Evolutionary conservation across 2,113 vertebrate species (phyloP).

Genomic region (Mesitornis unicolor): DNA sequence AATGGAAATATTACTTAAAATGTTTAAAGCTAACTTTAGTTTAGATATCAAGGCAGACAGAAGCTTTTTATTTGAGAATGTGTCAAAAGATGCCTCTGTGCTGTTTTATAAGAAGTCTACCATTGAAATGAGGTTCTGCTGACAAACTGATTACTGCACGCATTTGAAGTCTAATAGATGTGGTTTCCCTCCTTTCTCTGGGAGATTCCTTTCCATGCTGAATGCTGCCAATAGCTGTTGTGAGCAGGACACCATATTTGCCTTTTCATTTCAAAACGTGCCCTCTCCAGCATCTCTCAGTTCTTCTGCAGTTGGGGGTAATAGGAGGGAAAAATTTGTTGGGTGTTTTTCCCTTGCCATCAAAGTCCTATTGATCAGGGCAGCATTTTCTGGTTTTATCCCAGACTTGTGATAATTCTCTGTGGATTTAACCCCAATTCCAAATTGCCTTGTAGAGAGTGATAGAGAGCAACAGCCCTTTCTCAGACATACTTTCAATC

Average conservation of each 20-base stretch:
- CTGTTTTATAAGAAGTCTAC: background rate
- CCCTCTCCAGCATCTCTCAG: rapidly evolving
- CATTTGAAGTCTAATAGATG: background rate
- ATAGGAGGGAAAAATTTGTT: background rate
- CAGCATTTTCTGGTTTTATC: background rate
- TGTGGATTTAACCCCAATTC: background rate
- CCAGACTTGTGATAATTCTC: background rate
- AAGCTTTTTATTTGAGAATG: background rate
- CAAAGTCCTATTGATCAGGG: background rate
- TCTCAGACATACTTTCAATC: background rate
- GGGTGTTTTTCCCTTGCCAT: background rate
- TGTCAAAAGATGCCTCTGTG: background rate
- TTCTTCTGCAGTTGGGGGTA: background rate
- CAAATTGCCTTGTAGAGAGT: background rate
- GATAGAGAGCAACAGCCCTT: background rate
- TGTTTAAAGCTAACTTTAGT: background rate
- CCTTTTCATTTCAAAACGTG: background rate
- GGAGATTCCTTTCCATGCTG: background rate
- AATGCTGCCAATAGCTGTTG: background rate
- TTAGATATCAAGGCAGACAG: background rate
- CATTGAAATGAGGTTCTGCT: background rate
- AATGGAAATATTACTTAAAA: background rate
- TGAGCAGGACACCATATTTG: background rate
- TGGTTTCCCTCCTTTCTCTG: background rate
- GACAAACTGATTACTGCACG: background rate